phyloP scores from a whole-genome alignment of 2,888 invertebrate genomes.

The Onthophagus sagittarius region DNA sequence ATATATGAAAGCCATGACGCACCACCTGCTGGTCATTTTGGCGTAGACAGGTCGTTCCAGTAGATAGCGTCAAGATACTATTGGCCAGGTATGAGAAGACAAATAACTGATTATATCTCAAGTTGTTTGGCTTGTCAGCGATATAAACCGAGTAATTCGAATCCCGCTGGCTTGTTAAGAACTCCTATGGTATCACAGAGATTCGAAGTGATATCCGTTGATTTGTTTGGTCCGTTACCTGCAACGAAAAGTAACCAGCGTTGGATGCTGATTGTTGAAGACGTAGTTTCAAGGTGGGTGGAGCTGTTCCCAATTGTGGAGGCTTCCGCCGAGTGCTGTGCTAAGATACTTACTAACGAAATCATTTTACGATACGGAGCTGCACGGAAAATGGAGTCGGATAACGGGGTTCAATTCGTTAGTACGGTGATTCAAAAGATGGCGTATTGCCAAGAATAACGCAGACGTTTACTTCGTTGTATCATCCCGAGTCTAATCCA shows the following conservation, averaged over 20 bases:
- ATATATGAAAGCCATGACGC: conserved; percentile 20
- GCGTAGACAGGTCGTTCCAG: conserved; percentile 14
- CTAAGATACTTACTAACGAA: too few relatives aligned
- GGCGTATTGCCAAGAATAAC: neutral
- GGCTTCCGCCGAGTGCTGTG: too few relatives aligned
- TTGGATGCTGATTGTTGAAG: conserved; percentile 35
- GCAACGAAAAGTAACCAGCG: neutral
- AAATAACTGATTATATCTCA: conserved; percentile 31
- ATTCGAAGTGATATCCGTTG: conserved; percentile 38
- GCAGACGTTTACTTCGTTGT: too few relatives aligned
- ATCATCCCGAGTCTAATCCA: too few relatives aligned
- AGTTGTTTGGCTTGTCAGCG: conserved; percentile 35
- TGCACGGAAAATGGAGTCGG: conserved; percentile 37
- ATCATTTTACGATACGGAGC: conserved; percentile 36
- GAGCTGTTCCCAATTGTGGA: too few relatives aligned
- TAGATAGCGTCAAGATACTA: conserved; percentile 26
- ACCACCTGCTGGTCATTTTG: conserved; percentile 25
- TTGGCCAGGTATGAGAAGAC: conserved; percentile 33
- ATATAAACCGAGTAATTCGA: conserved; percentile 32
- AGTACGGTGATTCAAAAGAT: conserved; percentile 39
- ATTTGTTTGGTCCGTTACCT: too few relatives aligned
- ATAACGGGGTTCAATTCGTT: conserved; percentile 42
- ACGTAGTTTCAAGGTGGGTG: conserved; percentile 33
- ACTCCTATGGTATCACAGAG: conserved; percentile 27
- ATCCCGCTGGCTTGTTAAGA: conserved; percentile 37